Conservation (phyloP, 2,113 vertebrate genomes). For the Callopanchax toddi region DNA sequence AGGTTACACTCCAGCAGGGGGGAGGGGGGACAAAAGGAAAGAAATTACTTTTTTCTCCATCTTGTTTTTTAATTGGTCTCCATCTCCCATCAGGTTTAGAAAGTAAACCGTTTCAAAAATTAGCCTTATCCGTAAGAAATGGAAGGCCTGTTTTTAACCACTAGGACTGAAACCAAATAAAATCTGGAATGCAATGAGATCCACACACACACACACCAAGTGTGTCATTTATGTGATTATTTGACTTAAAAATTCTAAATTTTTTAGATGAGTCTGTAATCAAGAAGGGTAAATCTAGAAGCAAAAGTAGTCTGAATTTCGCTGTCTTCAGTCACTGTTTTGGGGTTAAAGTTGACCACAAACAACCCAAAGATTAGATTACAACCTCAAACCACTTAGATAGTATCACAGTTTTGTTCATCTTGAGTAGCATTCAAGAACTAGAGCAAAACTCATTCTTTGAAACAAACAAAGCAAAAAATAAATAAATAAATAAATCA, state of each 20-base stretch:
- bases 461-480: no score
- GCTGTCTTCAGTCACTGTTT: no score
- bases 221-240: constrained; percentile 20
- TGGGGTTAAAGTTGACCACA: no score
- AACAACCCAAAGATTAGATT: no score
- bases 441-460: no score
- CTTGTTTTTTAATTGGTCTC: constrained; percentile 31
- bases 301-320: no score
- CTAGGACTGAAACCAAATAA: constrained; percentile 21
- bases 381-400: no score
- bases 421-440: no score
- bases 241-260: no score
- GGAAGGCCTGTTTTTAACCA: constrained; percentile 46
- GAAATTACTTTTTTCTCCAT: constrained; percentile 28
- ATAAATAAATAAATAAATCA: no score
- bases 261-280: not conserved
- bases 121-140: constrained; percentile 23
- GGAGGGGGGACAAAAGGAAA: constrained; percentile 14
- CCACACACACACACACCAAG: not conserved
- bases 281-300: not conserved
- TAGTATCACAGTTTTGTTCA: no score
- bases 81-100: constrained; percentile 8
- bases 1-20: constrained; percentile 64
- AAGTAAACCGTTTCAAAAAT: constrained; percentile 1
- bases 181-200: constrained; percentile 49